Evolutionary conservation across 2,888 invertebrate genomes (phyloP), one percentile per base, ranked within the genome.

Genomic region (Diarsia rubi): DNA sequence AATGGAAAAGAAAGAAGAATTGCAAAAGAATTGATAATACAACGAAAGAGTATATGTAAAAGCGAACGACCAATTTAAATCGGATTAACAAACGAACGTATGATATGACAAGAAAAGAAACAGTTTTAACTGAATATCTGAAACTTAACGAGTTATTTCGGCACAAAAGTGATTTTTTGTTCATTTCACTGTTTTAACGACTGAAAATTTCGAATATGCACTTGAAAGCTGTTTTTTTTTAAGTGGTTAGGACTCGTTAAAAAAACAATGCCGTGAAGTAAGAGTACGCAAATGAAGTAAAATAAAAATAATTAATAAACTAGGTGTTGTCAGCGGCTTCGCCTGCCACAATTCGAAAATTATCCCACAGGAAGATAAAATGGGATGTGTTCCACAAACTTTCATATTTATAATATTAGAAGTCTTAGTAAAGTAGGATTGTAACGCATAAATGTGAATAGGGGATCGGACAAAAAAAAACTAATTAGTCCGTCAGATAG

Each of bases 91-190:
- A 69, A 45, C 69, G 82, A 82, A 69, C 24, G 65, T 3, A 65
- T 65, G 42, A 44, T 31, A 69, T 75, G 62, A 76, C 66, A 79
- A 75, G 67, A 68, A 81, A 81, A 64, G 45, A 37, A 66, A 59
- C 59, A 44, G 42, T 4, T 54, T 42, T 54, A 69, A 49, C 63
- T 47, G 60, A 65, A 73, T 65, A 65, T 54, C 21, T 66, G 65
- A 74, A 79, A 73, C 44, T 45, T 72, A 79, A 79, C 37, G 73
- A 73, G 77, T 52, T 79, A 59, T 77, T 71, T 64, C 45, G 27
- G n/a, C 4, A 42, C 21, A 52, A 54, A 21, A 27, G 11, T 37
- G 42, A 21, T 78, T 54, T n/a, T 67, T 59, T 19, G 19, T 27
- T 19, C 8, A 45, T 31, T 77, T 60, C 14, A 42, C 5, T 11